Base-by-base conservation (phyloP, 2,797 vertebrate species). In the Ceryle rudis region DNA sequence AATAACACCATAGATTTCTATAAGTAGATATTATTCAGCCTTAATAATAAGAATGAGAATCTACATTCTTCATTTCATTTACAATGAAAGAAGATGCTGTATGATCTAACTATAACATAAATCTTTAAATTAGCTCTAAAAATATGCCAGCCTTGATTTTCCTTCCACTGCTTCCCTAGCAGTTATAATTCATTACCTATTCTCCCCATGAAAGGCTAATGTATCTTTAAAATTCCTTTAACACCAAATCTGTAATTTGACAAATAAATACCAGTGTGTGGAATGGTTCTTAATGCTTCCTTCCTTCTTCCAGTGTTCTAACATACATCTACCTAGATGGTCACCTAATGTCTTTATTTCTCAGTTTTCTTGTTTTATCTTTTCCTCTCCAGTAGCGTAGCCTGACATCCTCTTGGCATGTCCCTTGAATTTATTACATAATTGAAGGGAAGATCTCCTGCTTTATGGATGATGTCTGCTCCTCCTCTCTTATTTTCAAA, bases 341-440 rank as follows among this genome's bases (percentile, higher is more conserved):
- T 70, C 71, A 74, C 51, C 37, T 90, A 86, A 97, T 70, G 71
- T 97, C 96, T 98, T 96, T 95, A 97, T 98, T 97, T 95, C 49
- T 81, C 39, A 2, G 60, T 95, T 85, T 95, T 95, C 72, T 91
- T 87, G 29, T 92, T 77, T 96, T 80, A 83, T 81, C 70, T 93
- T 74, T 93, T 95, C 93, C 88, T 96, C 44, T 11, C 91, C 57
- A 61, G 85, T 64, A 72, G 21, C 73, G 23, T 23, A 93, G 44
- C 31, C 70, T 91, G 67, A 69, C 33, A 91, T 91, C 55, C 42
- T 77, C 81, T 75, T 93, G 93, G 71, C 55, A 82, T 93, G 97
- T 96, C 65, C 61, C 42, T 96, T 97, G 81, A 95, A 97, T 96
- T 95, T 97, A 96, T 82, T 93, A 44, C 9, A 13, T 96, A 95